Conservation (phyloP, 2,113 vertebrate species). For the Microcebus ravelobensis region DNA sequence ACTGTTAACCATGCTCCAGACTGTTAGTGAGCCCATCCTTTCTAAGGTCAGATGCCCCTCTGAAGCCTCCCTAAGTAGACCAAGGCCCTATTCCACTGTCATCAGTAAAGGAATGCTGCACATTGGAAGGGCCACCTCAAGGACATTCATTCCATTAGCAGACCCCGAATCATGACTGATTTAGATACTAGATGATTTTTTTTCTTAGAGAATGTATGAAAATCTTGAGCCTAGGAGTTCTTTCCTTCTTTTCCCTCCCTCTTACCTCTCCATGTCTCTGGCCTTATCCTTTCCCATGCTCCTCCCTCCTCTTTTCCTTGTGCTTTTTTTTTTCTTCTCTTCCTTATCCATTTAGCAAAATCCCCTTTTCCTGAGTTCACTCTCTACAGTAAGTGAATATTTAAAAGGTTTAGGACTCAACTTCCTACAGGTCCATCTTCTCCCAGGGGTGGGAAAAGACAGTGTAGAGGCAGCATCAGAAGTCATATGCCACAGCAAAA, state of each 20-base stretch:
- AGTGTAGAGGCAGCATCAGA: neutral
- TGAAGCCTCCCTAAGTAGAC: conserved; percentile 44
- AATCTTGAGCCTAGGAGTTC: neutral
- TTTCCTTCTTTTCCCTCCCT: neutral
- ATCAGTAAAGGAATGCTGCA: neutral
- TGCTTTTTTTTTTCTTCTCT: conserved; percentile 33
- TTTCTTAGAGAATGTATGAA: neutral
- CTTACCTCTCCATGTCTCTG: neutral
- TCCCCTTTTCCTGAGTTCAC: neutral
- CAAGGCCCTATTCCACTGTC: neutral
- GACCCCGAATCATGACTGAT: neutral
- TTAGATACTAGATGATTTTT: conserved; percentile 18
- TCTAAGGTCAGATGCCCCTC: conserved; percentile 45
- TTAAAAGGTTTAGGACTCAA: neutral
- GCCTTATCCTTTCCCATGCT: neutral
- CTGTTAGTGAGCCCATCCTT: conserved; percentile 55
- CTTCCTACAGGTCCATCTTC: neutral
- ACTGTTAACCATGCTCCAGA: conserved; percentile 57
- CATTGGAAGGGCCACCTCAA: neutral
- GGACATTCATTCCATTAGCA: conserved; percentile 30
- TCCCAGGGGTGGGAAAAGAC: neutral
- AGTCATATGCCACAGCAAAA: neutral
- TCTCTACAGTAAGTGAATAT: neutral
- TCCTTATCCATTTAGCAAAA: neutral
- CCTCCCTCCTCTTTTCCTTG: neutral